Conservation (phyloP, 2,113 vertebrate genomes). For the Epinephelus lanceolatus region DNA sequence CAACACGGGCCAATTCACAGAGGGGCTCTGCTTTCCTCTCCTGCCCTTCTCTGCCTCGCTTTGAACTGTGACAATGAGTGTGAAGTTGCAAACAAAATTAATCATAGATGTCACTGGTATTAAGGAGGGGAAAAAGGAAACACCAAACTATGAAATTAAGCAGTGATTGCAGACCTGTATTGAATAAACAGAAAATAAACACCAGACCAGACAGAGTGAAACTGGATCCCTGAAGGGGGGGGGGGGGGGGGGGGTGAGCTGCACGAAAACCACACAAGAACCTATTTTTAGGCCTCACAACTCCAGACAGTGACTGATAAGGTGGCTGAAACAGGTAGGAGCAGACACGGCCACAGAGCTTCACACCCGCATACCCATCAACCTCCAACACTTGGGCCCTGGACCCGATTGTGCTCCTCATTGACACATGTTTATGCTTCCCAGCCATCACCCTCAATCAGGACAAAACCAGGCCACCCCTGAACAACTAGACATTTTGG, state of each 20-base stretch:
- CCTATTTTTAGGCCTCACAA: conserved; percentile 65
- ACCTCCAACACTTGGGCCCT: conserved; percentile 21
- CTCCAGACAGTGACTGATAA: conserved; percentile 34
- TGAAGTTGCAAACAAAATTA: conserved; percentile 69
- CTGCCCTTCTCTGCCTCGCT: neutral
- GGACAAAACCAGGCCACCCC: conserved; percentile 71
- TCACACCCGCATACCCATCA: neutral
- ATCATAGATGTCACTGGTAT: conserved; percentile 66
- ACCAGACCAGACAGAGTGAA: conserved; percentile 62
- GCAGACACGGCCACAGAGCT: conserved; percentile 22
- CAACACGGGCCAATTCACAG: conserved; percentile 27
- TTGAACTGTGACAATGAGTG: conserved; percentile 65
- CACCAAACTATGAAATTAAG: conserved; percentile 65
- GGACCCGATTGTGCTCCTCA: conserved; percentile 51
- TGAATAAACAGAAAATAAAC: conserved; percentile 77
- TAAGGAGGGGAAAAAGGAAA: conserved; percentile 33
- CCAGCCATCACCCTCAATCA: conserved; percentile 72
- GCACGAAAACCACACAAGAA: conserved; percentile 33
- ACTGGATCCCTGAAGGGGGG: conserved; percentile 51
- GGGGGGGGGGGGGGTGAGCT: neutral
- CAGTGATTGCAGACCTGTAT: conserved; percentile 71
- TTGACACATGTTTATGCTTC: conserved; percentile 68
- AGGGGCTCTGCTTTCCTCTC: neutral
- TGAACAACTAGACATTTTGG: conserved; percentile 67
- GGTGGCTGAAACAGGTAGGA: conserved; percentile 46